phyloP scores from a whole-genome alignment of 92 coral and sea anemone genomes.

The Zoanthus sociatus region DNA sequence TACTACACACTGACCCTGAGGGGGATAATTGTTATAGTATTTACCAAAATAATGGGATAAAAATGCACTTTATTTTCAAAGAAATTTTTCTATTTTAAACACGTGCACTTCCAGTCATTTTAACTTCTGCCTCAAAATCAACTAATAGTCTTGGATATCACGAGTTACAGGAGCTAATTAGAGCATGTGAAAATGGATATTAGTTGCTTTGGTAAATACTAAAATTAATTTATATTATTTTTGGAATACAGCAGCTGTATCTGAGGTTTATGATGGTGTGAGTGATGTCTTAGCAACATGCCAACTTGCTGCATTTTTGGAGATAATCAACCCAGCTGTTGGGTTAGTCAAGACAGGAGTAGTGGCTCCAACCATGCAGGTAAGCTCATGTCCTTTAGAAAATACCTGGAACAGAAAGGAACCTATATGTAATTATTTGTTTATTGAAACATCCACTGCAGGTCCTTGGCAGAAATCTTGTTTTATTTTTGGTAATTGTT shows the following conservation, averaged over 20 bases:
- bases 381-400: not conserved
- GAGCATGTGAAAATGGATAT: too few relatives aligned
- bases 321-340: slow-evolving; percentile 81
- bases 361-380: slow-evolving; percentile 90
- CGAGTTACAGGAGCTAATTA: too few relatives aligned
- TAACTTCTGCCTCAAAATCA: too few relatives aligned
- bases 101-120: too few relatives aligned
- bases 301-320: slow-evolving; percentile 94
- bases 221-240: not conserved
- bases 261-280: slow-evolving; percentile 84
- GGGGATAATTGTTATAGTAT: too few relatives aligned
- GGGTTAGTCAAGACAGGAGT: slow-evolving; percentile 87
- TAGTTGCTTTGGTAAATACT: too few relatives aligned
- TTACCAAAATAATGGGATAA: too few relatives aligned
- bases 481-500: slow-evolving; percentile 84
- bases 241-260: slow-evolving; percentile 64
- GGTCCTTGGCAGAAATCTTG: slow-evolving; percentile 88
- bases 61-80: too few relatives aligned
- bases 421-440: too few relatives aligned
- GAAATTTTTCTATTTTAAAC: too few relatives aligned
- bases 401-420: not conserved
- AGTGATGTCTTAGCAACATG: slow-evolving; percentile 95
- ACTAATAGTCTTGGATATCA: too few relatives aligned
- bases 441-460: slow-evolving; percentile 27
- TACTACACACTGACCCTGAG: too few relatives aligned